Evolutionary conservation across 2,888 invertebrate species (phyloP), one percentile per base, ranked within the genome.

Genomic region (Heliconius erato): DNA sequence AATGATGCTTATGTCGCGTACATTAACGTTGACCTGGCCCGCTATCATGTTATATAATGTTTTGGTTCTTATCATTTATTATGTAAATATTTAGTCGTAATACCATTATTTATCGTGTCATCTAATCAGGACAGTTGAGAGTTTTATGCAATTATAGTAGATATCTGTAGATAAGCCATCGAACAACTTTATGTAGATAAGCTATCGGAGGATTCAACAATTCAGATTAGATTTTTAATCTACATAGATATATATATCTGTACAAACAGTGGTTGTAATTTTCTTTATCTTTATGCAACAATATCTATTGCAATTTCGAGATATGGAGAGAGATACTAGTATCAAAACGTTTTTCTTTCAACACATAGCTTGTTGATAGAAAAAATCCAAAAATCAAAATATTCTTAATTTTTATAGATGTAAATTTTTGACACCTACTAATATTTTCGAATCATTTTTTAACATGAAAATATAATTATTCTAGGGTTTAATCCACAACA

Each of bases 81-180:
- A 72, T 44, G 72, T 26, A 44, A 71, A 71, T 72, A 72, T 72
- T 72, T 26, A 72, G n/a, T 28, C 28, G 28, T 44, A 26, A 44
- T 49, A 44, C 14, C 44, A 72, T 44, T 72, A 72, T 28, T 49
- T 49, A 72, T 72, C n/a, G 71, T 71, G 12, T 23, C 40, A 71
- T 71, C 71, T 71, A 71, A 71, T 71, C 72, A 49, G 49, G 44
- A 11, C 26, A 72, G 9, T 72, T 3, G 72, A 72, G 26, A 49
- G 72, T 72, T 44, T 72, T 44, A 72, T 49, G 26, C 14, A 49
- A 26, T 49, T 16, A 14, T 14, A 71, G 14, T 14, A 72, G 72
- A 26, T 72, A 72, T 28, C 44, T 49, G 49, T 3, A 26, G 44
- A 44, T 72, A 72, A 28, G 16, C 16, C 16, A 49, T 49, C 26